Evolutionary conservation across 2,113 vertebrate genomes (phyloP).

Genomic region (Oenanthe melanoleuca): DNA sequence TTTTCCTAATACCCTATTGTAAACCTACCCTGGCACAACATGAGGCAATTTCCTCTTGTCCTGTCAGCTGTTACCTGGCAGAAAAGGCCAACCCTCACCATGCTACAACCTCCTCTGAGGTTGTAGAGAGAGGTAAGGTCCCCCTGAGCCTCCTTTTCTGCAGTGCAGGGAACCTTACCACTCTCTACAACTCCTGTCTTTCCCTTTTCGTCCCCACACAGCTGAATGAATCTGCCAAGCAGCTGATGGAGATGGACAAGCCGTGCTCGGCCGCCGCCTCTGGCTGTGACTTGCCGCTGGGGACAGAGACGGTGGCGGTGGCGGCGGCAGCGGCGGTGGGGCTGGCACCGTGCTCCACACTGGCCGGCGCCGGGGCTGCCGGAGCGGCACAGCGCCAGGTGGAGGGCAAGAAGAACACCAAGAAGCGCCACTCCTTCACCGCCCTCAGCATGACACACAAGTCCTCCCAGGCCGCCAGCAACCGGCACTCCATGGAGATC

Average conservation of each 20-base stretch:
- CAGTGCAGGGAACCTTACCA: not conserved
- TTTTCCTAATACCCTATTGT: not conserved
- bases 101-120: not conserved
- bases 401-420: constrained; percentile 96
- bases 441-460: constrained; percentile 94
- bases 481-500: constrained; percentile 99
- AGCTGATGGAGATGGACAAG: constrained; percentile 97
- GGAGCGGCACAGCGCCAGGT: constrained; percentile 82
- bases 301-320: not conserved
- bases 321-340: accelerated
- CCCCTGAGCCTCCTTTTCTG: not conserved
- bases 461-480: constrained; percentile 87
- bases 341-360: constrained; percentile 60
- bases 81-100: not conserved
- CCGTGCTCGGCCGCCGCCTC: constrained; percentile 69
- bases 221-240: constrained; percentile 96
- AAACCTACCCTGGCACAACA: not conserved
- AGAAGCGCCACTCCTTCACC: constrained; percentile 97
- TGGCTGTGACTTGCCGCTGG: constrained; percentile 75
- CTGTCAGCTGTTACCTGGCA: too few relatives aligned
- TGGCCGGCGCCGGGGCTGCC: constrained; percentile 71
- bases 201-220: constrained; percentile 46
- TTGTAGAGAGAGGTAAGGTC: too few relatives aligned
- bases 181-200: not conserved
- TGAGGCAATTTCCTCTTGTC: not conserved